Evolutionary conservation across 2,113 vertebrate genomes (phyloP).

Genomic region (Nyctereutes procyonoides): DNA sequence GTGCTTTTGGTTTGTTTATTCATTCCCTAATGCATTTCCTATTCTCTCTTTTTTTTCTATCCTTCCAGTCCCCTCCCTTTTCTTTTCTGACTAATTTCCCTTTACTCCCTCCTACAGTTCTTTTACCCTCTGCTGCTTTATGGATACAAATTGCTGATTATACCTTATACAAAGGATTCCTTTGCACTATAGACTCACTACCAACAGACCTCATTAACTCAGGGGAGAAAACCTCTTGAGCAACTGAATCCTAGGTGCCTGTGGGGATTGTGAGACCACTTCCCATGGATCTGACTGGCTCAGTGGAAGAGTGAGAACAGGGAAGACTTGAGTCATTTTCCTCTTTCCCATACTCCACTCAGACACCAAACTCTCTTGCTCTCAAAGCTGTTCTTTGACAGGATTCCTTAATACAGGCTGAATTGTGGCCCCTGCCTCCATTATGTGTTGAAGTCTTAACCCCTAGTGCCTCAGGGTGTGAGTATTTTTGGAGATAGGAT

Average conservation of each 20-base stretch:
- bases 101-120: not conserved
- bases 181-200: constrained; percentile 40
- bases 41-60: not conserved
- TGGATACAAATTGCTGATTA: constrained; percentile 20
- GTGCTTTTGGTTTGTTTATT: not conserved
- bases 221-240: not conserved
- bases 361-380: not conserved
- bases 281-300: not conserved
- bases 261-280: not conserved
- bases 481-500: not conserved
- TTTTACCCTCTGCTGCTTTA: not conserved
- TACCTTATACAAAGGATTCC: constrained; percentile 38
- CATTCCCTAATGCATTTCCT: not conserved
- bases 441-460: not conserved
- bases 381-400: not conserved
- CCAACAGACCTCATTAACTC: constrained; percentile 15
- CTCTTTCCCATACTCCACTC: not conserved
- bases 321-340: not conserved
- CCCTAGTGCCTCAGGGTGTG: not conserved
- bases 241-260: not conserved
- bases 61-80: not conserved
- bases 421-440: not conserved
- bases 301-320: not conserved
- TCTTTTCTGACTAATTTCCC: not conserved
- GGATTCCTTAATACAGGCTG: not conserved